Conservation (phyloP, 2,797 vertebrate species). For the Cyprinella venusta region DNA sequence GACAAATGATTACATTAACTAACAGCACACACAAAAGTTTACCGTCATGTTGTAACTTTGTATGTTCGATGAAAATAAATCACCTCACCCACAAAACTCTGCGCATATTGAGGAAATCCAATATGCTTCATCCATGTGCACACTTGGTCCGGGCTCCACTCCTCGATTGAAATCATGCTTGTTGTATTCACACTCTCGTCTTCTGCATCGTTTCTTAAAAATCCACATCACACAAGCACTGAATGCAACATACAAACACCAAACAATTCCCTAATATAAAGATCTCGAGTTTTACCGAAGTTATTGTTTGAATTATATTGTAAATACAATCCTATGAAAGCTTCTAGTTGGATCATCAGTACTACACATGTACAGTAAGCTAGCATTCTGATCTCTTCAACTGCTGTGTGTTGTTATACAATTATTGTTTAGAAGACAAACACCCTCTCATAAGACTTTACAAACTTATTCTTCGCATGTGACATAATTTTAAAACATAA, state of each 20-base stretch:
- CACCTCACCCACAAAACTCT: conserved; percentile 57
- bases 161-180: conserved; percentile 53
- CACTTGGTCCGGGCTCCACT: conserved; percentile 57
- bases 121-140: conserved; percentile 57
- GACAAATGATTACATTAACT: neutral
- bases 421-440: neutral
- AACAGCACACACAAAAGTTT: neutral
- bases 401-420: neutral
- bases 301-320: neutral
- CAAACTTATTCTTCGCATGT: neutral
- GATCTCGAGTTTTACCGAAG: no score
- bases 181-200: conserved; percentile 19
- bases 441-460: neutral
- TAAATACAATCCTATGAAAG: neutral
- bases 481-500: neutral
- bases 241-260: neutral
- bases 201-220: conserved; percentile 10
- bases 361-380: neutral
- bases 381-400: neutral
- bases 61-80: neutral
- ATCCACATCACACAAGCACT: neutral
- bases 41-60: neutral
- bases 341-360: neutral
- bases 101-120: conserved; percentile 58
- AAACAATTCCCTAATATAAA: neutral